These are phyloP conservation scores for Danaus chrysippus DNA, from an alignment of 2,888 invertebrate genomes.

Conservation along the genomic window DNA sequence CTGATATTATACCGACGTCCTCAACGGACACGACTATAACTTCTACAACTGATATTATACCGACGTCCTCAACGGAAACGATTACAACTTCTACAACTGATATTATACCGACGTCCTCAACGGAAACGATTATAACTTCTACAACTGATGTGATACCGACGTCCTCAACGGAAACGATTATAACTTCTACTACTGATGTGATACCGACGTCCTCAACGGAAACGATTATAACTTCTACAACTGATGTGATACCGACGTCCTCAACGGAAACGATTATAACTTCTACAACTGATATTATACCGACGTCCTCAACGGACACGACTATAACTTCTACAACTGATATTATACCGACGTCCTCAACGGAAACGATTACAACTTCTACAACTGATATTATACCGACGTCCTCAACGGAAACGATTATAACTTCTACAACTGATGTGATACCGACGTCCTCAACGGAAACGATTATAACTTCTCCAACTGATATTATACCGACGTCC, in stretches of 20 bases:
- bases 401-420: not conserved
- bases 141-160: conserved; percentile 46
- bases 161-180: not conserved
- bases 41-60: not conserved
- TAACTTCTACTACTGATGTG: not conserved
- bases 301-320: conserved; percentile 55
- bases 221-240: not conserved
- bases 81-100: conserved; percentile 10
- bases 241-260: not conserved
- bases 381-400: not conserved
- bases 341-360: not conserved
- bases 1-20: conserved; percentile 53
- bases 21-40: conserved; percentile 3
- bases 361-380: not conserved
- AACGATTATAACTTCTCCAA: not conserved
- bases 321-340: conserved; percentile 58
- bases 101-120: conserved; percentile 37
- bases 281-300: conserved; percentile 28
- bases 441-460: not conserved
- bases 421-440: not conserved
- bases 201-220: not conserved
- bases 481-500: conserved; percentile 37
- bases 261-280: not conserved
- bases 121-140: conserved; percentile 47
- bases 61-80: not conserved